These are phyloP conservation scores for Tetragnatha montana DNA, from an alignment of 2,888 invertebrate species.

Conservation along the genomic window DNA sequence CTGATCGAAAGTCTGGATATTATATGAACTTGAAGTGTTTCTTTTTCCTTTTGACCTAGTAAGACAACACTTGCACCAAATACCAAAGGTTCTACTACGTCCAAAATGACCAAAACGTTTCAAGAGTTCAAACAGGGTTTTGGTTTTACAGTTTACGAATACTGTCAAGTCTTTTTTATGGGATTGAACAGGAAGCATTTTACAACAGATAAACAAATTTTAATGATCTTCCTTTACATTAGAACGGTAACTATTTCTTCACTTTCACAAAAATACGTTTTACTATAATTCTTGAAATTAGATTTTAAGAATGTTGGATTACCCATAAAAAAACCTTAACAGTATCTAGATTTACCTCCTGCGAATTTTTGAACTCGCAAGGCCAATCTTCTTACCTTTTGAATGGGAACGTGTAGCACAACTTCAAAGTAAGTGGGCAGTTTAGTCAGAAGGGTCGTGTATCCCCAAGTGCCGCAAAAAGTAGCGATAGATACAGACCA, in stretches of 20 bases:
- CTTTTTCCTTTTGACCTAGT: too few species aligned
- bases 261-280: too few species aligned
- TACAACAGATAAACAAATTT: neutral
- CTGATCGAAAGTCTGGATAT: too few species aligned
- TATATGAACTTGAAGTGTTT: too few species aligned
- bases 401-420: conserved; percentile 63
- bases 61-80: too few species aligned
- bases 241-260: too few species aligned
- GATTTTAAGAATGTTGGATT: neutral
- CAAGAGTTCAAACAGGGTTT: too few species aligned
- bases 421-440: conserved; percentile 65
- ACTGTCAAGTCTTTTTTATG: too few species aligned
- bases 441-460: conserved; percentile 62
- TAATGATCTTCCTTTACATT: neutral
- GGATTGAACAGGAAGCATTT: neutral
- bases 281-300: neutral
- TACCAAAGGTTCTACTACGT: too few species aligned
- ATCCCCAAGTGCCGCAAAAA: conserved; percentile 59
- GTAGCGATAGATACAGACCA: conserved; percentile 56
- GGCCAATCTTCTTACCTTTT: conserved; percentile 36
- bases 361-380: neutral
- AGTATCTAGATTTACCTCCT: neutral
- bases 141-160: too few species aligned
- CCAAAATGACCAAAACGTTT: too few species aligned
- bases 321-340: neutral